These are phyloP conservation scores for Ameiurus melas DNA, from an alignment of 2,113 vertebrate species.

Conservation along the genomic window DNA sequence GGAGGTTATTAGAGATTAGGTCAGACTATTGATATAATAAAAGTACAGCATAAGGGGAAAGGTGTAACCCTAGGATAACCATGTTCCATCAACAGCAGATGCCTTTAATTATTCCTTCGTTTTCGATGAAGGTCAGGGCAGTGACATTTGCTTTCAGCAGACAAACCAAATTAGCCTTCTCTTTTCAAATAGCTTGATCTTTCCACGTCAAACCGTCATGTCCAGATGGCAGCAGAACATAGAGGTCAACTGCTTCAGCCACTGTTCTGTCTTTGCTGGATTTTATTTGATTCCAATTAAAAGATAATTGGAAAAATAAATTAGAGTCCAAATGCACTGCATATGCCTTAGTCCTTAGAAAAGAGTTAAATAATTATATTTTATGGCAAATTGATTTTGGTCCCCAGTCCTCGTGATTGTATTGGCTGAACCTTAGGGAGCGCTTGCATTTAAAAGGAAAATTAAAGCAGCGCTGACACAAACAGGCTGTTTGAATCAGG, in stretches of 20 bases:
- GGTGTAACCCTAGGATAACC: background rate
- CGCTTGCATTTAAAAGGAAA: conserved; percentile 64
- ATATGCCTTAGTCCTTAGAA: conserved; percentile 55
- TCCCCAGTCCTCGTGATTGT: conserved; percentile 35
- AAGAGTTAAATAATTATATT: conserved; percentile 68
- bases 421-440: conserved; percentile 52
- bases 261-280: conserved; percentile 61
- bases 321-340: conserved; percentile 58
- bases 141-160: conserved; percentile 45
- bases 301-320: conserved; percentile 68
- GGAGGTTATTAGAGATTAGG: background rate
- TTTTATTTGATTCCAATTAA: conserved; percentile 70
- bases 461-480: conserved; percentile 70
- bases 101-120: conserved; percentile 37
- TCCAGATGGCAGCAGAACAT: conserved; percentile 43
- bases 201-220: conserved; percentile 3
- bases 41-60: background rate
- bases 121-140: conserved; percentile 37
- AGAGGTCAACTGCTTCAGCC: conserved; percentile 59
- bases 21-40: background rate
- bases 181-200: conserved; percentile 36
- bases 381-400: conserved; percentile 70
- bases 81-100: background rate
- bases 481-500: conserved; percentile 64
- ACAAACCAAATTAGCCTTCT: conserved; percentile 54